Evolutionary conservation across 2,797 vertebrate genomes (phyloP).

Genomic region (Eulemur albifrons): DNA sequence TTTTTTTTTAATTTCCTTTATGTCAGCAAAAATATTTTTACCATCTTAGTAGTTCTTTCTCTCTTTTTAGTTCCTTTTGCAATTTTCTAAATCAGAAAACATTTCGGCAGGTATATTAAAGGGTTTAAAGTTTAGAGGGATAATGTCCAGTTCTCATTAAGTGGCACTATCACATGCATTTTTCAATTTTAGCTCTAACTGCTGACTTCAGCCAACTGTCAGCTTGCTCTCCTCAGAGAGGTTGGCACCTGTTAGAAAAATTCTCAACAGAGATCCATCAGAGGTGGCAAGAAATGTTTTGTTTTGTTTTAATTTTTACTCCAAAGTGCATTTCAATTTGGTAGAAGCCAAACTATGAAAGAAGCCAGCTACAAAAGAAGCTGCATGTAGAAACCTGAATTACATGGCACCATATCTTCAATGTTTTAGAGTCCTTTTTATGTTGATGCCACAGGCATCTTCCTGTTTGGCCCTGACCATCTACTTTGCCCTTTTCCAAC

Average conservation of each 20-base stretch:
- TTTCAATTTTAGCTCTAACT: not conserved
- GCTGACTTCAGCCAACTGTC: not conserved
- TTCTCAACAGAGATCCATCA: not conserved
- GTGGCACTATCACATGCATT: not conserved
- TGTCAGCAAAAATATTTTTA: conserved; percentile 18
- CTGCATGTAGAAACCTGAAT: not conserved
- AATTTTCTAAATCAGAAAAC: not conserved
- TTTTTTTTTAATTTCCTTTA: not conserved
- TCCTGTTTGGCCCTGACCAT: not conserved
- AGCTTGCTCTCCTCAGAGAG: not conserved
- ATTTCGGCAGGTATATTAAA: not conserved
- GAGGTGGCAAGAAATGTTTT: not conserved
- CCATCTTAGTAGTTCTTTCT: not conserved
- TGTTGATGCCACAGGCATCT: not conserved
- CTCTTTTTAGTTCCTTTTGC: not conserved
- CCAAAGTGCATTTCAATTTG: not conserved
- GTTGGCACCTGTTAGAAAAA: not conserved
- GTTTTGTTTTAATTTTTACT: not conserved
- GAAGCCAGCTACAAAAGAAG: not conserved
- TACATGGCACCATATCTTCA: rapidly evolving
- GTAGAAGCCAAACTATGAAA: not conserved
- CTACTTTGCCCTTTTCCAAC: not conserved
- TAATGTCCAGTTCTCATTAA: not conserved
- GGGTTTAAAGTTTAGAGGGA: not conserved
- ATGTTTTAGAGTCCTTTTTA: no score